phyloP scores from a whole-genome alignment of 2,797 vertebrate genomes.

The Glyptemys insculpta region DNA sequence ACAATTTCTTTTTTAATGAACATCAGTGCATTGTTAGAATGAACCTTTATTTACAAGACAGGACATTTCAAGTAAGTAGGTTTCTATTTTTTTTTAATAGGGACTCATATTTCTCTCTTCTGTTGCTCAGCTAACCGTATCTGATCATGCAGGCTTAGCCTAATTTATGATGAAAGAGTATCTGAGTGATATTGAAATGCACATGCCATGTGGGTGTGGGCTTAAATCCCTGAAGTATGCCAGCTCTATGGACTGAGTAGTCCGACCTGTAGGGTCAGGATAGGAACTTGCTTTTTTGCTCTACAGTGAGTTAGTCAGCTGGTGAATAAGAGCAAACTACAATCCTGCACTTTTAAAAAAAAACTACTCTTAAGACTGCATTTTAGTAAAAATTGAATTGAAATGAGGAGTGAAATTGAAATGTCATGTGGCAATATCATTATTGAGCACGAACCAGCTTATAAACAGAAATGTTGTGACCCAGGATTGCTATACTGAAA shows the following conservation, averaged over 20 bases:
- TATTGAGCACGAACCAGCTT: not conserved
- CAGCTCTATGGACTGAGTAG: not conserved
- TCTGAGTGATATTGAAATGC: slow-evolving; percentile 10
- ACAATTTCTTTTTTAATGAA: not conserved
- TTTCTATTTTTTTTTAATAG: not conserved
- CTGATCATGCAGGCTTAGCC: not conserved
- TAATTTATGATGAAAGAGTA: slow-evolving; percentile 12
- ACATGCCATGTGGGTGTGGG: slow-evolving; percentile 30
- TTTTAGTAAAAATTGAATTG: not conserved
- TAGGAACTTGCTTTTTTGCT: not conserved
- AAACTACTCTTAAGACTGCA: not conserved
- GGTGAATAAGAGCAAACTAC: slow-evolving; percentile 25
- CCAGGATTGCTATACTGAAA: not conserved
- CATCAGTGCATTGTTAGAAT: not conserved
- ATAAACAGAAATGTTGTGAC: not conserved
- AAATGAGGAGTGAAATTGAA: not conserved
- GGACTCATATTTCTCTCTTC: slow-evolving; percentile 46
- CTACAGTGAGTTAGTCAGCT: not conserved
- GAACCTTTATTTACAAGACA: not conserved
- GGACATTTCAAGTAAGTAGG: not conserved
- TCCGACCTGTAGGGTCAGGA: slow-evolving; percentile 56
- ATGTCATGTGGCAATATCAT: not conserved
- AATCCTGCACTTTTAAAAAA: not conserved
- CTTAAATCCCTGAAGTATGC: slow-evolving; percentile 56
- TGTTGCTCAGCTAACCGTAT: slow-evolving; percentile 23